A percentile compares a stretch with the other conserved stretches of the same genome.
Conservation (phyloP, 92 coral and sea anemone genomes). For the Bergia puertoricense region DNA sequence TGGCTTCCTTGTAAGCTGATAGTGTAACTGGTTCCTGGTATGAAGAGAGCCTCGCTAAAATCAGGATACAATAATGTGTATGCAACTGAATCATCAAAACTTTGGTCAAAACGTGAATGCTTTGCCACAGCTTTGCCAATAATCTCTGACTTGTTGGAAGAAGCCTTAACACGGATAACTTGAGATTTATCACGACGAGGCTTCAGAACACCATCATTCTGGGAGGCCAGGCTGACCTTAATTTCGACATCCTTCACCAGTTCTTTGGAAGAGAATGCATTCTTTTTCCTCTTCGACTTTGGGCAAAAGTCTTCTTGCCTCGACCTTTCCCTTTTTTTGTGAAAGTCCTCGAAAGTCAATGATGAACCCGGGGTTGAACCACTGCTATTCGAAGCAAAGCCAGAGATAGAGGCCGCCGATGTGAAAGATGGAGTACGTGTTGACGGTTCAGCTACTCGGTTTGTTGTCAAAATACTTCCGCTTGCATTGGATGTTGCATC, state of each 20-base stretch:
- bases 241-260: slow-evolving; percentile 60
- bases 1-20: slow-evolving; percentile 59
- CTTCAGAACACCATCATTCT: slow-evolving; percentile 65
- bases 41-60: slow-evolving; percentile 57
- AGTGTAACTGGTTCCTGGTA: slow-evolving; percentile 69
- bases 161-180: slow-evolving; percentile 50
- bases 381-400: neutral
- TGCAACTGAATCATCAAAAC: slow-evolving; percentile 47
- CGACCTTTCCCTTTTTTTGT: slow-evolving; percentile 9
- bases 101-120: slow-evolving; percentile 69
- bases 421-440: too few species aligned
- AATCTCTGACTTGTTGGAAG: slow-evolving; percentile 57
- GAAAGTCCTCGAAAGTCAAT: slow-evolving; percentile 14
- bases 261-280: slow-evolving; percentile 6
- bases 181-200: slow-evolving; percentile 70
- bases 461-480: neutral
- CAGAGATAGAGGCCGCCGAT: too few species aligned
- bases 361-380: neutral
- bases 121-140: slow-evolving; percentile 54
- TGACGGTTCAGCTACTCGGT: too few species aligned
- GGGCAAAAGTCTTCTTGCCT: slow-evolving; percentile 46
- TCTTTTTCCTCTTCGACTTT: slow-evolving; percentile 33
- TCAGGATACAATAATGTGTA: slow-evolving; percentile 75
- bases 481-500: neutral
- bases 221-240: slow-evolving; percentile 66